Conservation (phyloP, 2,797 vertebrate genomes). For the Ceryle rudis region DNA sequence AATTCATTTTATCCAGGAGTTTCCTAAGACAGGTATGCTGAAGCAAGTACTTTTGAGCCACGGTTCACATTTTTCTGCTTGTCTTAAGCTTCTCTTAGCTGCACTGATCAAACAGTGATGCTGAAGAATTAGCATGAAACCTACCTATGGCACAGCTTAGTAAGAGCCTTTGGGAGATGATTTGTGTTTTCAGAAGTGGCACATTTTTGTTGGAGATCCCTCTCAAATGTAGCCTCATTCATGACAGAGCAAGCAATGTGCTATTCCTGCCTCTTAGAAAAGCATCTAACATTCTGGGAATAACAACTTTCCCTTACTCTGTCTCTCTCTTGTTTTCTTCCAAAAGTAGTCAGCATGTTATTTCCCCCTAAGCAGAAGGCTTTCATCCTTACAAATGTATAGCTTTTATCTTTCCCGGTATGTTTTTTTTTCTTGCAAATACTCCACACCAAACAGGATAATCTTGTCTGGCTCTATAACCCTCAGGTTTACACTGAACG, state of each 20-base stretch:
- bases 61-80: not conserved
- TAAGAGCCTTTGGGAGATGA: not conserved
- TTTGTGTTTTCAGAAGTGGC: not conserved
- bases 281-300: not conserved
- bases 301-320: not conserved
- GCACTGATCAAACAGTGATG: not conserved
- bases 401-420: slow-evolving; percentile 13
- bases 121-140: not conserved
- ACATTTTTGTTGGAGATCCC: not conserved
- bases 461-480: not conserved
- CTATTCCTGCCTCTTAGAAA: not conserved
- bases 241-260: not conserved
- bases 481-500: not conserved
- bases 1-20: not conserved
- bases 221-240: not conserved
- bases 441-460: not conserved
- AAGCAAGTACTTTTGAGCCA: not conserved
- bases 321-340: not conserved
- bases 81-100: not conserved
- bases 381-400: slow-evolving; percentile 9
- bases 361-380: not conserved
- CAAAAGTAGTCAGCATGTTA: not conserved
- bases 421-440: not conserved
- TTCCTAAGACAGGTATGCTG: not conserved
- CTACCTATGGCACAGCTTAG: not conserved